Percentiles rank a stretch among this genome's conserved stretches.
These are phyloP conservation scores for Pteruthius melanotis DNA, from an alignment of 2,113 vertebrate genomes.

Conservation along the genomic window DNA sequence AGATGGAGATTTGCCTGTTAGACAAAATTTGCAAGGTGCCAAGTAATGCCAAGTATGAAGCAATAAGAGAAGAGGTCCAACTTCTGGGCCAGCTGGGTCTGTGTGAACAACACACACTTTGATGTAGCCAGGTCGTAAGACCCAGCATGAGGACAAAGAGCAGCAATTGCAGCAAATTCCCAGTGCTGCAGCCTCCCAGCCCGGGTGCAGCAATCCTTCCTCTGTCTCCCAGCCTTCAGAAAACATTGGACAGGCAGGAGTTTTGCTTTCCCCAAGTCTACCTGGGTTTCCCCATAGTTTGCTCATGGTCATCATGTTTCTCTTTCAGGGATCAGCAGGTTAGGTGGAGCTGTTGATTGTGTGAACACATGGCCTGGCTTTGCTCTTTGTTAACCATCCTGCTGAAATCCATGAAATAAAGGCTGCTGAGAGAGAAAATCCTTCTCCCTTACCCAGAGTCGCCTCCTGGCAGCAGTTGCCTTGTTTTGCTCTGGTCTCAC, in stretches of 20 bases:
- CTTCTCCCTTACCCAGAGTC: not conserved
- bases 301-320: not conserved
- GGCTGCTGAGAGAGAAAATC: not conserved
- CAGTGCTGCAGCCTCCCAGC: not conserved
- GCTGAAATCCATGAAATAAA: not conserved
- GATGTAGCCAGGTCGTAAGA: not conserved
- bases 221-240: not conserved
- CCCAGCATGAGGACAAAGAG: not conserved
- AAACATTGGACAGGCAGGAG: not conserved
- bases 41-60: not conserved
- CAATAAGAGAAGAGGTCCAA: not conserved
- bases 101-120: not conserved
- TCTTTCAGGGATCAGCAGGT: not conserved
- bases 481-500: not conserved
- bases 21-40: not conserved
- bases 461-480: not conserved
- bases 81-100: not conserved
- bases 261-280: not conserved
- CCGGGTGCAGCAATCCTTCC: not conserved
- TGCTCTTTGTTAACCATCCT: not conserved
- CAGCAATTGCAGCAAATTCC: not conserved
- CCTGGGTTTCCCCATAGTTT: not conserved
- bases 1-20: not conserved
- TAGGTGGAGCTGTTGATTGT: not conserved
- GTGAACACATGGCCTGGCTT: not conserved